These are phyloP conservation scores for Hoplodrina blanda DNA, from an alignment of 2,888 invertebrate species.

Conservation along the genomic window DNA sequence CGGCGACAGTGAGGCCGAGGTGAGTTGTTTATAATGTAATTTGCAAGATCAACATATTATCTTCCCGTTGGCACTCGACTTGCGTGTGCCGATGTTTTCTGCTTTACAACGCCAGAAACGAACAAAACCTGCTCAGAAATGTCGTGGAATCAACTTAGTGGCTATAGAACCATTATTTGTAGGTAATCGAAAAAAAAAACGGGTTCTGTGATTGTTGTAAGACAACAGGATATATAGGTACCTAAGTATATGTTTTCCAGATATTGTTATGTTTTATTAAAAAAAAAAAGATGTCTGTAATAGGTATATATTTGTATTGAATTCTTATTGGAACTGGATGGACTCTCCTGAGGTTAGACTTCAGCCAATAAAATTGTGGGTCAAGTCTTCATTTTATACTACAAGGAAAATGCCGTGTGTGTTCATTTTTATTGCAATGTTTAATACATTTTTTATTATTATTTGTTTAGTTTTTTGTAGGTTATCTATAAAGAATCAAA, in stretches of 20 bases:
- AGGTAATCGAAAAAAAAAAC: slow-evolving; percentile 14
- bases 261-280: background rate
- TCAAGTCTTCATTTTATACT: slow-evolving; percentile 19
- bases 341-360: background rate
- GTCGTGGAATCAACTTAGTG: slow-evolving; percentile 9
- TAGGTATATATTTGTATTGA: slow-evolving; percentile 4
- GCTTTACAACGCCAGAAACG: slow-evolving; percentile 32
- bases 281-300: slow-evolving; percentile 13
- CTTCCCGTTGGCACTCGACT: slow-evolving; percentile 64
- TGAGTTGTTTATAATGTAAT: slow-evolving; percentile 81
- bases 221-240: slow-evolving; percentile 43
- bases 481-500: slow-evolving; percentile 18
- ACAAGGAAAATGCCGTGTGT: slow-evolving; percentile 26
- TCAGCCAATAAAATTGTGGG: slow-evolving; percentile 25
- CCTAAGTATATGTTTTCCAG: slow-evolving; percentile 26
- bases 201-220: slow-evolving; percentile 10
- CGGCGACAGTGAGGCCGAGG: slow-evolving; percentile 90
- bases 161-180: background rate
- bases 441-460: slow-evolving; percentile 13
- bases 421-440: slow-evolving; percentile 1
- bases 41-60: slow-evolving; percentile 57
- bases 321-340: slow-evolving; percentile 43
- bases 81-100: slow-evolving; percentile 59
- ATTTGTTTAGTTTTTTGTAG: background rate
- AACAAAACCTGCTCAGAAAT: slow-evolving; percentile 44